Conservation (phyloP, 2,113 vertebrate species). For the Perccottus glenii region DNA sequence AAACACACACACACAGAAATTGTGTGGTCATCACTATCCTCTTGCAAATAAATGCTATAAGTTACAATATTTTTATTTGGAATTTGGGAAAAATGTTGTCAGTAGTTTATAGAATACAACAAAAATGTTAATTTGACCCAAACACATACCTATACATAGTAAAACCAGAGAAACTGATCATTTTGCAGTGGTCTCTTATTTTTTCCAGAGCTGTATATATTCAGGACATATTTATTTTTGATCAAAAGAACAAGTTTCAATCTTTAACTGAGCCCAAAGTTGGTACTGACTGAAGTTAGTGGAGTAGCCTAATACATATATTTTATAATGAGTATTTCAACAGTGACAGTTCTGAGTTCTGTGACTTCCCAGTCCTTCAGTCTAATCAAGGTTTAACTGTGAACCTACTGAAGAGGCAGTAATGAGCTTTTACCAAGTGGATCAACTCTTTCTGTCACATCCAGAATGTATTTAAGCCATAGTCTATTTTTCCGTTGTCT, state of each 20-base stretch:
- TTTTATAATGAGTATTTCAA: not conserved
- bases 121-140: too few species aligned
- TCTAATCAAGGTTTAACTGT: not conserved
- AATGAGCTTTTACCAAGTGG: not conserved
- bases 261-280: constrained; percentile 2
- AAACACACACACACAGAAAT: too few species aligned
- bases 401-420: not conserved
- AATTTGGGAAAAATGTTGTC: too few species aligned
- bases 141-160: too few species aligned
- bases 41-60: too few species aligned
- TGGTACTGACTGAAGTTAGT: not conserved
- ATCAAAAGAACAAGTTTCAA: not conserved
- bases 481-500: not conserved
- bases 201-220: too few species aligned
- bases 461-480: not conserved
- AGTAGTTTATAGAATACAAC: too few species aligned
- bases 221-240: not conserved
- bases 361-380: too few species aligned
- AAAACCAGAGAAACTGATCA: too few species aligned
- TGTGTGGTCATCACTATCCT: too few species aligned
- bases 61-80: too few species aligned
- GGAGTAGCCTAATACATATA: not conserved
- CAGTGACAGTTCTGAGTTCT: not conserved
- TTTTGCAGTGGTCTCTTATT: too few species aligned
- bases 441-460: not conserved